Percentiles rank a stretch among this genome's conserved stretches.
Evolutionary conservation across 2,797 vertebrate genomes (phyloP).

Genomic region (Lepilemur septentrionalis): DNA sequence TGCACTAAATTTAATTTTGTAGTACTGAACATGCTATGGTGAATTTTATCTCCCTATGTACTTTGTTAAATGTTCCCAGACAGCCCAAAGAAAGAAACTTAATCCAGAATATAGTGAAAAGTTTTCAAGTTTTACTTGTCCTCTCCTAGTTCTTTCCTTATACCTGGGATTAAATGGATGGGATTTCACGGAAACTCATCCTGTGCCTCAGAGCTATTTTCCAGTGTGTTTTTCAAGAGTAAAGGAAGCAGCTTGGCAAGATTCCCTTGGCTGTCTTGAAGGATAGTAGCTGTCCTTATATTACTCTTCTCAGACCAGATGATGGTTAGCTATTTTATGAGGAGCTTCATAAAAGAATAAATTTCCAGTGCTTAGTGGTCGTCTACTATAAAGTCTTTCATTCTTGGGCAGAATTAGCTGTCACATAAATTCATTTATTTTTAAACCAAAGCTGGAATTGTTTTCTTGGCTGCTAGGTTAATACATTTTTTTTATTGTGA

Average conservation of each 20-base stretch:
- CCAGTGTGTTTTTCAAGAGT: background rate
- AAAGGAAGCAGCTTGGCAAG: background rate
- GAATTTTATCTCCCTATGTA: background rate
- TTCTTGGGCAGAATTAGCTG: background rate
- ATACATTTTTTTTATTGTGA: background rate
- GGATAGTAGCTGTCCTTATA: background rate
- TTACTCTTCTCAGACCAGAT: background rate
- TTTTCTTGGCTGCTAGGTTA: constrained; percentile 66
- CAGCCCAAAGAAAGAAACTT: background rate
- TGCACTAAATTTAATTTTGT: constrained; percentile 28
- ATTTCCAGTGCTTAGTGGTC: background rate
- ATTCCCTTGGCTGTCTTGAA: background rate
- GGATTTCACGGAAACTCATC: background rate
- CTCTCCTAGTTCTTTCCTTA: background rate
- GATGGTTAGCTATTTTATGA: background rate
- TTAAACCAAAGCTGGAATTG: constrained; percentile 50
- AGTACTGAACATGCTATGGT: background rate
- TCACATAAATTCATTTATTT: constrained; percentile 37
- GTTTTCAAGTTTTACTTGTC: background rate
- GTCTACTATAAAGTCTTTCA: background rate
- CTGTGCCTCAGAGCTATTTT: background rate
- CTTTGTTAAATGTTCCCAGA: background rate
- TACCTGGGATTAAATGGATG: background rate
- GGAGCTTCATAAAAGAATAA: constrained; percentile 20
- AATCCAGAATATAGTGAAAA: background rate